Base-by-base conservation (phyloP, 2,888 invertebrate species). In the Hololepta plana region DNA sequence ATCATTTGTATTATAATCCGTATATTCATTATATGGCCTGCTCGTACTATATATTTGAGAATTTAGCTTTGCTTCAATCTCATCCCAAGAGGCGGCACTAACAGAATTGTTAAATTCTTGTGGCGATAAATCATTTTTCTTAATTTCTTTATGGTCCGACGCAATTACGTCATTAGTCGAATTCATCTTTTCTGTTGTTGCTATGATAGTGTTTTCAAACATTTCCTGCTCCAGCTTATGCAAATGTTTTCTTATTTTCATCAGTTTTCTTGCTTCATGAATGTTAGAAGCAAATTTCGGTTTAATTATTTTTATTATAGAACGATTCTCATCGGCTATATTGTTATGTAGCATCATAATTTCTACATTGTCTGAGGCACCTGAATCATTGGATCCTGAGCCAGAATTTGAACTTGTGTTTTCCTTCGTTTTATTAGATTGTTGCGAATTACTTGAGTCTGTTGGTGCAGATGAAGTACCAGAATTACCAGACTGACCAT, bases 271-370 rank as follows among this genome's bases (percentile, higher is more conserved):
- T 1, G 72, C 72, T 53, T 75, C 74, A 37, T 62, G 60, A 21
- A 72, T 59, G 46, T 73, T 74, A 1, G 67, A 67, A 1, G 72
- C 72, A 30, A 71, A 66, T 53, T 70, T 75, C 0, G 71, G 72
- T 44, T 74, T 74, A 35, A 66, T 70, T 14, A 66, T 39, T 8
- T 60, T 61, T 4, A 20, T 12, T 8, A 6, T n/a, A n/a, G n/a
- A n/a, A n/a, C n/a, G 11, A 11, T 12, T 23, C 12, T 7, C 9
- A n/a, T 10, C 11, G 19, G 10, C 14, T 7, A 21, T 5, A 12
- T 4, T 20, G 15, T 14, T 27, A 10, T 3, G 5, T 14, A 23
- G 27, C n/a, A n/a, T n/a, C n/a, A n/a, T n/a, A n/a, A n/a, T n/a
- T n/a, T n/a, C n/a, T n/a, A n/a, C n/a, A 15, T 38, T 35, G 25